Evolutionary conservation across 92 coral and sea anemone genomes (phyloP), one percentile per base, ranked within the genome.

Genomic region (Umimayanthus chanpuru): DNA sequence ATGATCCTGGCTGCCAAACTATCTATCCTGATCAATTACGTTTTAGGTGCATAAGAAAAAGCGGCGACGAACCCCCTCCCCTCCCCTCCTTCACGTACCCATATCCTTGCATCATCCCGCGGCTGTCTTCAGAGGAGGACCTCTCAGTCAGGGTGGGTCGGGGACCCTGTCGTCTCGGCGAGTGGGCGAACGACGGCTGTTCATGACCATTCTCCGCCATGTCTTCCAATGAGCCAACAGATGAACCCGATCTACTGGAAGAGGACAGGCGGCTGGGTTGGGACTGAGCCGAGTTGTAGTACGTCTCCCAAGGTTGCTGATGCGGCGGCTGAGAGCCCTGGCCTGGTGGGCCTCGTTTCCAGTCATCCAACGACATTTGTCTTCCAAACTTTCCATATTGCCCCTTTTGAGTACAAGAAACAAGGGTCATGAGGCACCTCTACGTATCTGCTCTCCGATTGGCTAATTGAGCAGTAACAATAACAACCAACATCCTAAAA

Each of bases 181-280:
- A 82, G 76, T 73, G 77, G 38, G 75, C 61, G 40, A 81, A 72
- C 47, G 76, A 41, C 40, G 88, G 73, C 36, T 81, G 80, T 61
- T 83, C 91, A 16, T 88, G 89, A 32, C 94, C 93, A 66, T 95
- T 95, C 49, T 86, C 90, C 1, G 93, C 76, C 61, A 93, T 92
- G 56, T 95, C 98, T 44, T 95, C 98, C 23, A 94, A 95, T 32
- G 96, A 94, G 47, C 91, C 88, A 65, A 89, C 79, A 40, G 93
- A 90, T n/a, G 97, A 94, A 15, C 96, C 91, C 2, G 98, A 95
- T 55, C 98, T 85, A 25, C 80, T 89, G 65, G 98, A 93, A 40
- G 96, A 90, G 86, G 90, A 83, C 78, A 83, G 44, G 78, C 87
- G 87, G 43, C 87, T 78, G 74, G 79, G n/a, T 38, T 41, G 87